Percentiles rank a stretch among this genome's conserved stretches.
Conservation (phyloP, 2,113 vertebrate genomes). For the Takifugu bimaculatus region DNA sequence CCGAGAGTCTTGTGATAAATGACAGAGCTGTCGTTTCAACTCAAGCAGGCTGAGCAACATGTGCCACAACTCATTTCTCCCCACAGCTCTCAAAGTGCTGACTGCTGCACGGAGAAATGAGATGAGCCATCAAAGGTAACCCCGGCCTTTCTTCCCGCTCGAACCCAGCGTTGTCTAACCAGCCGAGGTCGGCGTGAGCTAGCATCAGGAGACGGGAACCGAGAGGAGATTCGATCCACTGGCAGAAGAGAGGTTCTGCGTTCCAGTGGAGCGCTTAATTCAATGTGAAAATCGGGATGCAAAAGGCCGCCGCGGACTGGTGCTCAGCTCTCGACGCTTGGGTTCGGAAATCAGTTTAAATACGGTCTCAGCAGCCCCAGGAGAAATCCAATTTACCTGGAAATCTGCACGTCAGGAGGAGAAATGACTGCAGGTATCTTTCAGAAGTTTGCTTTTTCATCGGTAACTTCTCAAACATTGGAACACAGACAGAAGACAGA, state of each 20-base stretch:
- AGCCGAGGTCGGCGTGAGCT: conserved; percentile 13
- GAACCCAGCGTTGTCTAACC: conserved; percentile 41
- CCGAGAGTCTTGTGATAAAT: conserved; percentile 32
- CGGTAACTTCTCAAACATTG: neutral
- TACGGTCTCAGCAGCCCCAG: neutral
- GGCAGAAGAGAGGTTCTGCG: conserved; percentile 11
- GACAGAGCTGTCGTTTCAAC: conserved; percentile 41
- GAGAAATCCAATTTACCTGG: neutral
- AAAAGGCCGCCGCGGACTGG: conserved; percentile 3
- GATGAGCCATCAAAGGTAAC: conserved; percentile 52
- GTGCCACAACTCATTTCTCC: conserved; percentile 29
- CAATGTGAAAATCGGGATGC: conserved; percentile 37
- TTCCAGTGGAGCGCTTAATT: conserved; percentile 34
- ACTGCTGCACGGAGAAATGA: conserved; percentile 39
- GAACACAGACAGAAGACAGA: neutral
- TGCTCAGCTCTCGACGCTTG: conserved; percentile 30
- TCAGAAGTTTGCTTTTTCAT: neutral
- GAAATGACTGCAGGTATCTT: neutral
- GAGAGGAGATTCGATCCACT: conserved; percentile 30
- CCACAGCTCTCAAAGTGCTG: conserved; percentile 22
- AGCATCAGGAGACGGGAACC: conserved; percentile 24
- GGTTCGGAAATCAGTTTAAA: neutral
- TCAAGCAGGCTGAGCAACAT: neutral
- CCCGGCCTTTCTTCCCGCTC: conserved; percentile 35
- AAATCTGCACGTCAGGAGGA: conserved; percentile 10